phyloP scores from a whole-genome alignment of 2,888 invertebrate genomes.

The Caenorhabditis uteleia region DNA sequence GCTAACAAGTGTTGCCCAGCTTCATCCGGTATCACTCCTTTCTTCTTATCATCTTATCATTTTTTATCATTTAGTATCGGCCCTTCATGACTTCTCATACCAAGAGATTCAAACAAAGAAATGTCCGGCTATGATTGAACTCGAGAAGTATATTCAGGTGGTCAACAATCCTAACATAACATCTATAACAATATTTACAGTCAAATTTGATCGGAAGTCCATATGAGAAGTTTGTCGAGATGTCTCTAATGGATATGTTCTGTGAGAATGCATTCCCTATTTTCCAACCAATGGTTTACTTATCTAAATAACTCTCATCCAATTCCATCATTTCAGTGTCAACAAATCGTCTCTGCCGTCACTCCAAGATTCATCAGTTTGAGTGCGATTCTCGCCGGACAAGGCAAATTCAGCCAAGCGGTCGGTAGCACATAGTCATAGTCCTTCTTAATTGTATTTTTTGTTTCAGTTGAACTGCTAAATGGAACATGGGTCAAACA shows the following conservation, averaged over 20 bases:
- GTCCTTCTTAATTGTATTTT: too few species aligned
- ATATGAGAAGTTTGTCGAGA: constrained; percentile 19
- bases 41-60: neutral
- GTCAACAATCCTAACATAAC: neutral
- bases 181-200: neutral
- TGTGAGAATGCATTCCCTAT: constrained; percentile 12
- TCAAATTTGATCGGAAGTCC: constrained; percentile 15
- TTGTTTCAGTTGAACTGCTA: too few species aligned
- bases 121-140: constrained; percentile 14
- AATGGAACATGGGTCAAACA: too few species aligned
- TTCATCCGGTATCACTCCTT: constrained; percentile 21
- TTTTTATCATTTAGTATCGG: neutral
- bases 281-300: constrained; percentile 17
- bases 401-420: constrained; percentile 23
- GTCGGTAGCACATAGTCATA: too few species aligned
- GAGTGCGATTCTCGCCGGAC: constrained; percentile 12
- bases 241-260: constrained; percentile 10
- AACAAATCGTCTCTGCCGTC: constrained; percentile 15
- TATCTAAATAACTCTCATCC: neutral
- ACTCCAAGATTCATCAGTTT: constrained; percentile 18
- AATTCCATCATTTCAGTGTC: constrained; percentile 18
- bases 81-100: constrained; percentile 7
- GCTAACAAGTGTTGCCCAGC: constrained; percentile 43
- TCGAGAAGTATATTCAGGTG: constrained; percentile 11
- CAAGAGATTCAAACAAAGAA: constrained; percentile 17